Base-by-base conservation (phyloP, 2,888 invertebrate species). In the Serrognathus titanus region DNA sequence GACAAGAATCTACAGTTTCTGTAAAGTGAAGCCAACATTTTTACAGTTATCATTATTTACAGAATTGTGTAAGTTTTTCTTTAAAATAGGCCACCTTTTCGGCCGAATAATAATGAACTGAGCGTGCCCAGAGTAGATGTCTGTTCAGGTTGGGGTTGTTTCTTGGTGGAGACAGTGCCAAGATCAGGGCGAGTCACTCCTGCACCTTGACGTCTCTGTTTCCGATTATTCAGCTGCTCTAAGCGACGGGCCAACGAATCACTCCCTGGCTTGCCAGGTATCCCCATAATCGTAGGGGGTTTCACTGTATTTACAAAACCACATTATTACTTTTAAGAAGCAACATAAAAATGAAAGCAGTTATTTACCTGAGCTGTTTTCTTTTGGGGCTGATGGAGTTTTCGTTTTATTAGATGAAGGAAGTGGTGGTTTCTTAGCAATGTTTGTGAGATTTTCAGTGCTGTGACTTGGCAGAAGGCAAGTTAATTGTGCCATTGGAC, bases 1-100 rank as follows among this genome's bases (percentile, higher is more conserved):
- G 16, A 16, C 2, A 3, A 16, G 16, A 16, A 16, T 16, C 16
- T 16, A 31, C 24, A 31, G 24, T 31, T 31, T 31, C 1, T 31
- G 24, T 31, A 31, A 31, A 31, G 24, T 6, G 6, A 31, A 31
- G 20, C 20, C 20, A 20, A 20, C 20, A 20, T 20, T 20, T 4
- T 20, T 20, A 20, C 20, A 20, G 24, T 31, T 3, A 16, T 5
- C 7, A 31, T 31, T 31, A 31, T 31, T 31, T 31, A 31, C 24
- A 31, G 7, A 6, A 7, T 31, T 4, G 40, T 40, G 40, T 40
- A 40, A 40, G 7, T 40, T 6, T 5, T 7, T 43, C 48, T 47
- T 65, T 85, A 88, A 69, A 92, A 83, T 67, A 92, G 82, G 51
- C 92, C 93, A 50, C 93, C 93, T 72, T 93, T 93, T 60, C 93